These are phyloP conservation scores for Galbula dea DNA, from an alignment of 2,113 vertebrate species.

Conservation along the genomic window DNA sequence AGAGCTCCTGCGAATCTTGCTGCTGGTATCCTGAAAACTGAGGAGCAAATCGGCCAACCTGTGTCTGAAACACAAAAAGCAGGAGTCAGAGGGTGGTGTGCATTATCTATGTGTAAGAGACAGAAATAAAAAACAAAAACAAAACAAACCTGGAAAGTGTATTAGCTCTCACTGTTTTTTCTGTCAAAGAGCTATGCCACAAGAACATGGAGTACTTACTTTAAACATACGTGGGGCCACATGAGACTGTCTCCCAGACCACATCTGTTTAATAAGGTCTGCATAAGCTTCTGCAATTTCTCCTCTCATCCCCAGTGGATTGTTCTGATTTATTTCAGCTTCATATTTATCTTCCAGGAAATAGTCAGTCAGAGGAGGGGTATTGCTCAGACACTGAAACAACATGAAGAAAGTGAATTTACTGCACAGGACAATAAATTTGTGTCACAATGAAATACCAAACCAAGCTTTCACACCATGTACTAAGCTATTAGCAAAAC, in stretches of 20 bases:
- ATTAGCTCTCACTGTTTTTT: not conserved
- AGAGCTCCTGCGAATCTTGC: conserved; percentile 95
- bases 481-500: not conserved
- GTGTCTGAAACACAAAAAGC: conserved; percentile 77
- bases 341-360: conserved; percentile 92
- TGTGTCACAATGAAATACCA: not conserved
- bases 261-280: conserved; percentile 95
- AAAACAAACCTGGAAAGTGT: not conserved
- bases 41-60: conserved; percentile 95
- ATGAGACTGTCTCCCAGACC: conserved; percentile 88
- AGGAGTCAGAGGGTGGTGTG: not conserved
- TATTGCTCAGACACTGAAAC: conserved; percentile 92
- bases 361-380: conserved; percentile 90
- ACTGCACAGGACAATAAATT: not conserved
- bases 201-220: conserved; percentile 69
- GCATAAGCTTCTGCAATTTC: conserved; percentile 96
- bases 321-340: conserved; percentile 92
- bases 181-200: not conserved
- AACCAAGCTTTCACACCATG: not conserved
- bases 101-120: not conserved
- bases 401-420: not conserved
- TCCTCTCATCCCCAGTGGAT: conserved; percentile 95
- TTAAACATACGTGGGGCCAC: conserved; percentile 94
- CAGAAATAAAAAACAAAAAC: not conserved
- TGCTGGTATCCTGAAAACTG: conserved; percentile 98